Base-by-base conservation (phyloP, 2,888 invertebrate species). In the Oligia strigilis region DNA sequence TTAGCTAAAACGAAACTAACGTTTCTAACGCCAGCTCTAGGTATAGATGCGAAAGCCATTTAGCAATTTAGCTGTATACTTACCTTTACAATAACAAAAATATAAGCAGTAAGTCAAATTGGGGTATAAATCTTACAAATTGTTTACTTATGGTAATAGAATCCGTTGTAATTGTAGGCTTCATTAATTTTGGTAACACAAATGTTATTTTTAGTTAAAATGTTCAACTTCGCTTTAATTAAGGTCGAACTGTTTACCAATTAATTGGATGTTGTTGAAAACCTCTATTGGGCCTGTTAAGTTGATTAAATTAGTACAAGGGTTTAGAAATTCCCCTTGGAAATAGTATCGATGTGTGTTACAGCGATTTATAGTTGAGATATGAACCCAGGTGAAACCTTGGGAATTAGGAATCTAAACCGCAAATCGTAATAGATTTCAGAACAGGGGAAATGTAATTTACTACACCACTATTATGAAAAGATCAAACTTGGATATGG, bases 21-120 rank as follows among this genome's bases (percentile, higher is more conserved):
- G 66, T 23, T 76, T 60, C n/a, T 36, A 71, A 66, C 17, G 17
- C 69, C 8, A 71, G 4, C 43, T 78, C 8, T 52, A 65, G 5
- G 14, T 55, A 82, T 19, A 4, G 6, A 64, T 23, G 55, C 40
- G 40, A 72, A 77, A 65, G 11, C 13, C 36, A 64, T 72, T 84
- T 64, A 64, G 19, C n/a, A 69, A 66, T 71, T 72, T 49, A 23
- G 6, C 1, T 4, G 29, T 70, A 77, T 70, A 77, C 65, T 72
- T 64, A 72, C 49, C 69, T 75, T 76, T 36, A 76, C 58, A 65
- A 67, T 52, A 80, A 84, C 81, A 89, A 87, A 82, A 80, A 87
- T 77, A 69, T 87, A 72, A 77, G 72, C 75, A 81, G 81, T 70
- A 82, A 85, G 65, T 73, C 74, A 77, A 88, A 62, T 76, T 85